These are phyloP conservation scores for Hololepta plana DNA, from an alignment of 2,888 invertebrate species.

Conservation along the genomic window DNA sequence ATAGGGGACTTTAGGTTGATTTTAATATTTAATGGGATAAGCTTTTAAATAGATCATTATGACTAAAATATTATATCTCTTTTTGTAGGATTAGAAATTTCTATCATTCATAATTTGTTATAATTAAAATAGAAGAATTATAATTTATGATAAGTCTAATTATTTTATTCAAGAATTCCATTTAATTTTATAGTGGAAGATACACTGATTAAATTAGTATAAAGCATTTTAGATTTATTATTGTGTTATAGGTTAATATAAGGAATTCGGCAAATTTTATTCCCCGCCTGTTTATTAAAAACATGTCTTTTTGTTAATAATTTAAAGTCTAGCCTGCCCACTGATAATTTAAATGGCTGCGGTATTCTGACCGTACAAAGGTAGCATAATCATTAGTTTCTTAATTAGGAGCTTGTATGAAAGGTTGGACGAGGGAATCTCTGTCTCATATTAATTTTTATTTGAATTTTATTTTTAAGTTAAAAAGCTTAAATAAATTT, in stretches of 20 bases:
- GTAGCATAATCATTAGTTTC: slow-evolving; percentile 67
- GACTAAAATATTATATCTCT: too few species aligned
- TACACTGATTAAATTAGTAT: slow-evolving; percentile 45
- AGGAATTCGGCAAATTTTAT: slow-evolving; percentile 28
- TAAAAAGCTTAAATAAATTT: slow-evolving; percentile 46
- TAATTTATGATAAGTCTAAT: slow-evolving; percentile 25
- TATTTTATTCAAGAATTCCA: slow-evolving; percentile 26
- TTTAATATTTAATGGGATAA: slow-evolving; percentile 38
- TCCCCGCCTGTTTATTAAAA: slow-evolving; percentile 62
- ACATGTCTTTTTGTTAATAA: slow-evolving; percentile 47
- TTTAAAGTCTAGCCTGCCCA: slow-evolving; percentile 56
- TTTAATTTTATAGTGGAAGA: slow-evolving; percentile 25
- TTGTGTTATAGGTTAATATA: slow-evolving; percentile 23
- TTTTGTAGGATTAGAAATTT: slow-evolving; percentile 39
- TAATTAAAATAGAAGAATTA: slow-evolving; percentile 29
- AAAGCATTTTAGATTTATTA: slow-evolving; percentile 17
- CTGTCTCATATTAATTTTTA: slow-evolving; percentile 37
- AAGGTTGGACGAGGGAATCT: slow-evolving; percentile 46
- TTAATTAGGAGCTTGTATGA: slow-evolving; percentile 67
- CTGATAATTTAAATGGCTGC: slow-evolving; percentile 59
- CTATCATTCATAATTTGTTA: slow-evolving; percentile 29
- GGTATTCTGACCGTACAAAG: slow-evolving; percentile 63
- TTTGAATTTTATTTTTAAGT: slow-evolving; percentile 38
- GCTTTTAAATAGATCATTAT: slow-evolving; percentile 37
- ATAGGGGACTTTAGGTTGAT: too few species aligned